Percentiles rank a stretch among this genome's conserved stretches.
Conservation (phyloP, 2,113 vertebrate genomes). For the Peromyscus maniculatus region DNA sequence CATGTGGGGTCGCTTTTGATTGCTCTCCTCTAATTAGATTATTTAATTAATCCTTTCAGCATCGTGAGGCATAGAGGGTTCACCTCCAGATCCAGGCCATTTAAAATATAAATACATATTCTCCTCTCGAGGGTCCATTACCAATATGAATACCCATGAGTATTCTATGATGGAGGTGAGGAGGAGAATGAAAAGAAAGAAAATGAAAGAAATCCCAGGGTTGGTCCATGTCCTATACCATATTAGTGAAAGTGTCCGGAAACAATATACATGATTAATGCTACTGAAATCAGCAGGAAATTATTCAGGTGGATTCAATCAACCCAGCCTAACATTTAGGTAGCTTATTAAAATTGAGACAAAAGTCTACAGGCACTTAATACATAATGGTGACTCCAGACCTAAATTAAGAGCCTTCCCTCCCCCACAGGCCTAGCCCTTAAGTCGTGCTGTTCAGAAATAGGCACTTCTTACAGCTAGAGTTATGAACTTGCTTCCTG, state of each 20-base stretch:
- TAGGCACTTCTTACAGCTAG: constrained; percentile 46
- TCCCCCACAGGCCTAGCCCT: not conserved
- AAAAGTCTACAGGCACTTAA: constrained; percentile 84
- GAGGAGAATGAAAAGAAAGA: not conserved
- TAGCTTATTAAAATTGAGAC: constrained; percentile 85
- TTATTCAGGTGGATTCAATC: constrained; percentile 86
- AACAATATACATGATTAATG: constrained; percentile 82
- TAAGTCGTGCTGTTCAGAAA: constrained; percentile 10
- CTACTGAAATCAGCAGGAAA: constrained; percentile 84
- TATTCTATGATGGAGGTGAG: constrained; percentile 22
- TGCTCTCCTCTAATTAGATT: not conserved
- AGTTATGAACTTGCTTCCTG: constrained; percentile 69
- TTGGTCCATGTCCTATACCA: constrained; percentile 70
- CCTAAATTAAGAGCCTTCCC: constrained; percentile 71
- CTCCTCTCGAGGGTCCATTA: constrained; percentile 25
- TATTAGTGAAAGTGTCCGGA: constrained; percentile 83
- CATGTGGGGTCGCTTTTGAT: not conserved
- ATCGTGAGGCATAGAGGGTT: not conserved
- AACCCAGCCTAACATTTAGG: constrained; percentile 81
- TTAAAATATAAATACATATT: constrained; percentile 38
- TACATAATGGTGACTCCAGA: constrained; percentile 81
- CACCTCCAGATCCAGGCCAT: not conserved
- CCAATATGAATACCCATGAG: not conserved
- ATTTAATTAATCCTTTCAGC: constrained; percentile 31
- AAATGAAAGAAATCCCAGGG: constrained; percentile 53